Conservation (phyloP, 2,888 invertebrate genomes). For the Elegia similella region DNA sequence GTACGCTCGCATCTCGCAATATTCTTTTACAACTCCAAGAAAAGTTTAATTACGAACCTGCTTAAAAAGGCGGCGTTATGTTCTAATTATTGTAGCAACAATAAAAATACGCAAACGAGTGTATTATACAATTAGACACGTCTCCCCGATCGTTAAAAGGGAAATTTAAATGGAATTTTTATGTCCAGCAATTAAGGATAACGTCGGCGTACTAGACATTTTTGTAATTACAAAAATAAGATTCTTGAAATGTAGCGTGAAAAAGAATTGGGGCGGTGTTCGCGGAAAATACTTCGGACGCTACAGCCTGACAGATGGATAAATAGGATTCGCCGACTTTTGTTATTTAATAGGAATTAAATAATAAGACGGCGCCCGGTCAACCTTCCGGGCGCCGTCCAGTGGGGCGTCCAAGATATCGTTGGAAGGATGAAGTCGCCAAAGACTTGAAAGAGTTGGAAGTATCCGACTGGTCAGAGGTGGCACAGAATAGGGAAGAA, state of each 20-base stretch:
- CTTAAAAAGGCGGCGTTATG: conserved; percentile 74
- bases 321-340: conserved; percentile 30
- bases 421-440: too few species aligned
- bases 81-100: conserved; percentile 80
- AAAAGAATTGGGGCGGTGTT: conserved; percentile 77
- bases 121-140: conserved; percentile 82
- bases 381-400: too few species aligned
- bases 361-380: too few species aligned
- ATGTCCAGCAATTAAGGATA: conserved; percentile 82
- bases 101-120: conserved; percentile 82
- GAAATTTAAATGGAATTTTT: conserved; percentile 83
- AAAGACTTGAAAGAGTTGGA: too few species aligned
- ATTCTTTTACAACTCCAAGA: conserved; percentile 66
- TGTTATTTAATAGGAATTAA: conserved; percentile 12
- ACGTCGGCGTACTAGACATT: conserved; percentile 80
- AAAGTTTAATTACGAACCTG: conserved; percentile 75
- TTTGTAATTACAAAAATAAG: conserved; percentile 83
- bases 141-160: conserved; percentile 80
- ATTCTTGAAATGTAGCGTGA: conserved; percentile 82
- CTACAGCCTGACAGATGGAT: conserved; percentile 56
- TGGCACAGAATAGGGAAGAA: too few species aligned
- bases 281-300: conserved; percentile 67
- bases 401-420: too few species aligned
- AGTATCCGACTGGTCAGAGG: too few species aligned
- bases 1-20: conserved; percentile 58